Evolutionary conservation across 2,113 vertebrate genomes (phyloP).

Genomic region (Xiphophorus maculatus): DNA sequence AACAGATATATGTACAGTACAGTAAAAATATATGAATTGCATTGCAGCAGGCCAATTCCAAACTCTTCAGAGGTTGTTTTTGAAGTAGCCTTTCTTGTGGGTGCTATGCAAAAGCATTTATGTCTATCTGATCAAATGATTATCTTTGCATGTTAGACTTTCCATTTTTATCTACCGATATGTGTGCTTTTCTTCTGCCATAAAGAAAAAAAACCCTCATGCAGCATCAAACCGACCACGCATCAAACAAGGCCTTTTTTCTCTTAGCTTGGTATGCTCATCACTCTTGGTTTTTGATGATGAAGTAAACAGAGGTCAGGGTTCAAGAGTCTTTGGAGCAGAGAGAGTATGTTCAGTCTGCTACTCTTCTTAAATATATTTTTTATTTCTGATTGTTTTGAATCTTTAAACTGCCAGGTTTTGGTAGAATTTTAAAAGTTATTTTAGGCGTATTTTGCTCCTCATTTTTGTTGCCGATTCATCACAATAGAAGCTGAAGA

Average conservation of each 20-base stretch:
- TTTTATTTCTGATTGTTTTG: conserved; percentile 45
- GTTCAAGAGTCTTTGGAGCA: conserved; percentile 62
- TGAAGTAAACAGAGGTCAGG: conserved; percentile 70
- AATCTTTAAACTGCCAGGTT: conserved; percentile 47
- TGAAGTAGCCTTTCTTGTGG: conserved; percentile 54
- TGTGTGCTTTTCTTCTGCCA: conserved; percentile 55
- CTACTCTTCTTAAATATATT: conserved; percentile 57
- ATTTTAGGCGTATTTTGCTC: background rate
- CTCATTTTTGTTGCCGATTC: too few species aligned
- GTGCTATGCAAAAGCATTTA: conserved; percentile 55
- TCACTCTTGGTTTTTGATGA: conserved; percentile 66
- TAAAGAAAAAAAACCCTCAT: conserved; percentile 20
- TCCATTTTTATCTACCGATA: conserved; percentile 44
- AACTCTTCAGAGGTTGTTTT: conserved; percentile 54
- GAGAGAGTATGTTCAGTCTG: conserved; percentile 43
- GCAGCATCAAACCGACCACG: conserved; percentile 3
- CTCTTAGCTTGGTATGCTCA: conserved; percentile 43
- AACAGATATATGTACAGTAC: conserved; percentile 66
- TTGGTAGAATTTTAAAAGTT: conserved; percentile 37
- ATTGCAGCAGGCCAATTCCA: conserved; percentile 64
- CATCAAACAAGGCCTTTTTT: conserved; percentile 31
- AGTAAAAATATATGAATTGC: conserved; percentile 55
- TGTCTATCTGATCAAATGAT: conserved; percentile 43
- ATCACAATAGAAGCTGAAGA: background rate
- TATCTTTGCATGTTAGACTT: conserved; percentile 64